phyloP scores from a whole-genome alignment of 2,113 vertebrate genomes.

The Crotalus tigris region DNA sequence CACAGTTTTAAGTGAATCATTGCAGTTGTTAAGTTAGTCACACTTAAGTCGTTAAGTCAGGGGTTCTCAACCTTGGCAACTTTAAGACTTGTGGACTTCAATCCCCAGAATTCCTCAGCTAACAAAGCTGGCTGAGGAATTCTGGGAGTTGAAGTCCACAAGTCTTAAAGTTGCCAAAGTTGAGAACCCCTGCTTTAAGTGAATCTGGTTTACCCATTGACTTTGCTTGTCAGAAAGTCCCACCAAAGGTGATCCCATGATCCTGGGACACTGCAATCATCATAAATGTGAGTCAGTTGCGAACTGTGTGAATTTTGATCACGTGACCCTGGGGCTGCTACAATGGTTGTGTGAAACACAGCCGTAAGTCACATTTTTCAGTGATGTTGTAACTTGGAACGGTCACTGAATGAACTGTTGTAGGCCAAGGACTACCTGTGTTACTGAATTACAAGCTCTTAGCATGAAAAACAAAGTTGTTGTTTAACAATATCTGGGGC shows the following conservation, averaged over 20 bases:
- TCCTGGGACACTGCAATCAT: neutral
- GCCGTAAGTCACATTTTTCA: neutral
- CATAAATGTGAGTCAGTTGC: neutral
- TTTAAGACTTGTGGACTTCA: too few relatives aligned
- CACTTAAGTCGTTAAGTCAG: neutral
- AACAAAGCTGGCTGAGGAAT: too few relatives aligned
- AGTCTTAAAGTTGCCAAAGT: too few relatives aligned
- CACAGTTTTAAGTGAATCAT: neutral
- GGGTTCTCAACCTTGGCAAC: too few relatives aligned
- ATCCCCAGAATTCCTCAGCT: too few relatives aligned
- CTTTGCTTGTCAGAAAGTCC: neutral
- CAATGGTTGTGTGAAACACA: neutral
- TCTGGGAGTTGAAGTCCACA: too few relatives aligned
- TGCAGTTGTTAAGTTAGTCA: neutral
- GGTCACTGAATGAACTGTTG: neutral
- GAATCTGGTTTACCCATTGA: neutral
- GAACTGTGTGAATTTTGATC: neutral
- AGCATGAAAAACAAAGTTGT: neutral
- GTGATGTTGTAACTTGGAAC: neutral
- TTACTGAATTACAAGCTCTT: neutral
- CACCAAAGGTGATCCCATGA: neutral
- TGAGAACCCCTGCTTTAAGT: neutral
- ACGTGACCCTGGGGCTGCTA: neutral
- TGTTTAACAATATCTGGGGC: neutral
- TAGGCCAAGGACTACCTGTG: neutral